Conservation (phyloP, 2,888 invertebrate genomes). For the Meteorus cinctellus region DNA sequence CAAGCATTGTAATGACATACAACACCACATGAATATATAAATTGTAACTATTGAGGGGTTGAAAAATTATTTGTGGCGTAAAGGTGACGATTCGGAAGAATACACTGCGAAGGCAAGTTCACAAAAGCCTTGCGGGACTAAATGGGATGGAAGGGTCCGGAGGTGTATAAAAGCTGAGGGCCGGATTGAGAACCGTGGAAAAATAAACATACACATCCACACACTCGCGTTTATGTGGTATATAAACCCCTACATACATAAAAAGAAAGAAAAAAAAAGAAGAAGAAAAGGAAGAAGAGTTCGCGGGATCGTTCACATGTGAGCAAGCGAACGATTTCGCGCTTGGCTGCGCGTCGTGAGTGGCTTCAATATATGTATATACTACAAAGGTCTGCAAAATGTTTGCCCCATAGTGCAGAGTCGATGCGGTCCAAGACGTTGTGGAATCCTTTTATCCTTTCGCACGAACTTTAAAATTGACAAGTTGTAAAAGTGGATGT, state of each 20-base stretch:
- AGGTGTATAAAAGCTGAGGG: constrained; percentile 14
- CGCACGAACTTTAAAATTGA: constrained; percentile 24
- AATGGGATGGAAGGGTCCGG: constrained; percentile 38
- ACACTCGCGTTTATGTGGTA: not conserved
- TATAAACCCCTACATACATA: not conserved
- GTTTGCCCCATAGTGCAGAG: constrained; percentile 4
- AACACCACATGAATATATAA: constrained; percentile 3
- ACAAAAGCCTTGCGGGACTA: constrained; percentile 38
- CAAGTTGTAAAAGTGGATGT: constrained; percentile 28
- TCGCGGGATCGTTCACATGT: constrained; percentile 64
- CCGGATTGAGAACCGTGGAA: constrained; percentile 20
- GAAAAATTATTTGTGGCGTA: constrained; percentile 27
- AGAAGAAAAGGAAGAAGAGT: constrained; percentile 54
- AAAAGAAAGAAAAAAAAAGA: constrained; percentile 30
- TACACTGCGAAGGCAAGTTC: constrained; percentile 34
- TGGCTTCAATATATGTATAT: constrained; percentile 51
- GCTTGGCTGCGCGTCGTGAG: constrained; percentile 72
- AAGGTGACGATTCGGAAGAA: constrained; percentile 46
- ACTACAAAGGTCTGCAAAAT: not conserved
- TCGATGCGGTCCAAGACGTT: constrained; percentile 17
- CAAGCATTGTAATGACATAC: constrained; percentile 1
- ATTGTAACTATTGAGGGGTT: constrained; percentile 1
- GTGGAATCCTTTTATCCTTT: constrained; percentile 12
- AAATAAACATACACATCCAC: constrained; percentile 2
- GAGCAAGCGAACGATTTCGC: constrained; percentile 71